A percentile compares a stretch with the other conserved stretches of the same genome.
phyloP scores from a whole-genome alignment of 2,797 vertebrate species.

The Oryzias sinensis region DNA sequence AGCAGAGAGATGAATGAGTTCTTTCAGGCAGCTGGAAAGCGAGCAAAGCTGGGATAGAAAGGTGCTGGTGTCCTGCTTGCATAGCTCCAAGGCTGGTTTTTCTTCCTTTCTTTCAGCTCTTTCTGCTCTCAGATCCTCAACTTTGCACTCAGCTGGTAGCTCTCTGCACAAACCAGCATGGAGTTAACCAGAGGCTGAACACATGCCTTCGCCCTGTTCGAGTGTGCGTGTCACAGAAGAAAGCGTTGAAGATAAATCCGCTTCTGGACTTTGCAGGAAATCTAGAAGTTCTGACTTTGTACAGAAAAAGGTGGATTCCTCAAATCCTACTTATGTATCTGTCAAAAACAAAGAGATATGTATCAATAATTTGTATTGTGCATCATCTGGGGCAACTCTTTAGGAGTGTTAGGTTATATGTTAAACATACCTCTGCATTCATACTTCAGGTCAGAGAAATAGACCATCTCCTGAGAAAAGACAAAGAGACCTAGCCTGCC shows the following conservation, averaged over 20 bases:
- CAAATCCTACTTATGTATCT: constrained; percentile 88
- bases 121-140: constrained; percentile 77
- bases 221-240: constrained; percentile 79
- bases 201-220: constrained; percentile 73
- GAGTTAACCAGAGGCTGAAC: constrained; percentile 83
- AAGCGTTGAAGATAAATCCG: constrained; percentile 78
- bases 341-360: constrained; percentile 35
- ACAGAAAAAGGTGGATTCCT: constrained; percentile 89
- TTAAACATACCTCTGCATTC: constrained; percentile 91
- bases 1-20: constrained; percentile 72
- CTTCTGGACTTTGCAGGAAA: constrained; percentile 81
- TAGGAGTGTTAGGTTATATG: neutral
- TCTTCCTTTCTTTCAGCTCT: constrained; percentile 54
- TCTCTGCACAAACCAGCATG: constrained; percentile 73
- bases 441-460: constrained; percentile 99
- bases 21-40: constrained; percentile 66
- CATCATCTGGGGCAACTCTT: neutral
- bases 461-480: constrained; percentile 99
- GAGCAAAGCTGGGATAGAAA: constrained; percentile 50
- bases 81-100: constrained; percentile 63
- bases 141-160: constrained; percentile 70
- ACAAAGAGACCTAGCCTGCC: constrained; percentile 95
- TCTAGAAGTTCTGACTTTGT: constrained; percentile 75
- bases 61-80: constrained; percentile 69
- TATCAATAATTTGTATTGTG: neutral